phyloP scores from a whole-genome alignment of 92 coral and sea anemone species.

The Scolanthus callimorphus region DNA sequence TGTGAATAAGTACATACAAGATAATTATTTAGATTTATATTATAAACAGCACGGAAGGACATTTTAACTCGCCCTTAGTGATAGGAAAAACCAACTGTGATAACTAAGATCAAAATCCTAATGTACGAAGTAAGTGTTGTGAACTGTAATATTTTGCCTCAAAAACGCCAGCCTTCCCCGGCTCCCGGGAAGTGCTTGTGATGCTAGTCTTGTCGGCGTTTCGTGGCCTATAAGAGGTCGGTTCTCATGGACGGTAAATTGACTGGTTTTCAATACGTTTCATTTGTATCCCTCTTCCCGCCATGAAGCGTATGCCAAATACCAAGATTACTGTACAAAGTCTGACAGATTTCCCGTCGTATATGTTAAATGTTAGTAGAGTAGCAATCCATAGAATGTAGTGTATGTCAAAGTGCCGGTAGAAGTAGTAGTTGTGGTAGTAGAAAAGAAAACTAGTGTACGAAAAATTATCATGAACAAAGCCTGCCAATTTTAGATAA shows the following conservation, averaged over 20 bases:
- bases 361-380: constrained; percentile 10
- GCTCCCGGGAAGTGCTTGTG: constrained; percentile 4
- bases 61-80: constrained; percentile 79
- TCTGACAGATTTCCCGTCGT: constrained; percentile 16
- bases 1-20: constrained; percentile 98
- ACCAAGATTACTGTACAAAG: constrained; percentile 27
- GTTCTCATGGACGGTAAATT: background rate
- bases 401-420: constrained; percentile 2
- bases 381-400: background rate
- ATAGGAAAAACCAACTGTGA: constrained; percentile 49
- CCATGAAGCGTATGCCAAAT: constrained; percentile 10
- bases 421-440: constrained; percentile 9
- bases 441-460: constrained; percentile 11
- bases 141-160: constrained; percentile 61
- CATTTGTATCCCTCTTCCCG: constrained; percentile 19
- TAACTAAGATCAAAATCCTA: constrained; percentile 38
- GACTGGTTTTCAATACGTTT: constrained; percentile 20
- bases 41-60: constrained; percentile 93
- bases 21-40: constrained; percentile 99
- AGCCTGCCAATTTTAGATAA: background rate
- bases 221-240: background rate
- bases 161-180: constrained; percentile 23
- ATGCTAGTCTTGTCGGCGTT: constrained; percentile 11
- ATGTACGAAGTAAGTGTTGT: constrained; percentile 23
- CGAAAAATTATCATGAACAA: constrained; percentile 6